phyloP scores from a whole-genome alignment of 2,888 invertebrate species.

The Teleogryllus oceanicus region DNA sequence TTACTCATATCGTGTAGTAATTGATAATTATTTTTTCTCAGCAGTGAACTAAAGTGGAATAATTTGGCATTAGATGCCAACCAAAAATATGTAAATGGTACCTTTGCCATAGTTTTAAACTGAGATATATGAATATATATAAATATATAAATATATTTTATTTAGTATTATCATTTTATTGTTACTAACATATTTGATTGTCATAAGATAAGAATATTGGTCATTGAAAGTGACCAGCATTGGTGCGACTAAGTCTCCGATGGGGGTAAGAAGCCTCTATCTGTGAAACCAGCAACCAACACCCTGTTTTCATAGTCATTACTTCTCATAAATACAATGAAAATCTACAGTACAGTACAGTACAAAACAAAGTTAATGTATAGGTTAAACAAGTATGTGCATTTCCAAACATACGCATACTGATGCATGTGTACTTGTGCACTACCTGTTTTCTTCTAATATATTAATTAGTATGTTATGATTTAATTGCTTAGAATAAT shows the following conservation, averaged over 20 bases:
- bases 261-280: not conserved
- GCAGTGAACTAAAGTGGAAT: constrained; percentile 27
- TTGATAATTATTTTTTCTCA: constrained; percentile 12
- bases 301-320: constrained; percentile 6
- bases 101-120: constrained; percentile 29
- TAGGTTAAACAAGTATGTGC: constrained; percentile 1
- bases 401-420: not conserved
- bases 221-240: constrained; percentile 26
- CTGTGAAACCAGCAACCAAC: constrained; percentile 18
- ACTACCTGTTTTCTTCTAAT: not conserved
- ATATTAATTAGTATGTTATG: not conserved
- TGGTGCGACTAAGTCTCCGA: constrained; percentile 28
- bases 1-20: constrained; percentile 24
- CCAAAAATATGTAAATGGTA: constrained; percentile 29
- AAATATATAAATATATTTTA: constrained; percentile 32
- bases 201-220: constrained; percentile 20
- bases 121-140: constrained; percentile 27
- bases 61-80: constrained; percentile 31
- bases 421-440: not conserved
- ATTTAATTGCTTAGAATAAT: not conserved
- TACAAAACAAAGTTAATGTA: constrained; percentile 8
- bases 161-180: constrained; percentile 31
- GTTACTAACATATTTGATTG: constrained; percentile 30
- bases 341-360: not conserved
- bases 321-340: constrained; percentile 18